Evolutionary conservation across 2,797 vertebrate species (phyloP).

Genomic region (Myotis myotis): DNA sequence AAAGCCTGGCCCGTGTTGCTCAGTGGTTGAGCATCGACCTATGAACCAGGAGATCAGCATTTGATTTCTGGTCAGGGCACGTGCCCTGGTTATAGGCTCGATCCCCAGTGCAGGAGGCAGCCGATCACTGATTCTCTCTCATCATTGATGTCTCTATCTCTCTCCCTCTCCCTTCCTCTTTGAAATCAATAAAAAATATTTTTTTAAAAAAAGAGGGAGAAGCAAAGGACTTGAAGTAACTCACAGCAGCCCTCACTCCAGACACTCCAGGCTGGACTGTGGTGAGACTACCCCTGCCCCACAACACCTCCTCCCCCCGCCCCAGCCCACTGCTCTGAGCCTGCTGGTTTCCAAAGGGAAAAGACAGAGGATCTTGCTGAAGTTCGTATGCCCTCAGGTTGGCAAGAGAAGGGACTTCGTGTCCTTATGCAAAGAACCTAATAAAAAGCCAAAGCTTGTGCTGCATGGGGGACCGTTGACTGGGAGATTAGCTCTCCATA

Average conservation of each 20-base stretch:
- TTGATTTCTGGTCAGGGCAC: no score
- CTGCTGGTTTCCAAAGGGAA: not conserved
- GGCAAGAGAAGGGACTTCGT: conserved; percentile 52
- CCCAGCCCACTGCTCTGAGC: not conserved
- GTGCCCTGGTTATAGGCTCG: no score
- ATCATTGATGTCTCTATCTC: no score
- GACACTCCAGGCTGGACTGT: not conserved
- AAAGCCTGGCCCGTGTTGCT: no score
- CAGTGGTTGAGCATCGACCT: no score
- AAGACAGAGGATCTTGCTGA: not conserved
- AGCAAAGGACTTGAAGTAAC: not conserved
- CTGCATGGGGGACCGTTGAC: conserved; percentile 63
- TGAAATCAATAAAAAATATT: no score
- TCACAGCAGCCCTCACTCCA: not conserved
- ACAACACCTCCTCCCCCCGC: accelerated
- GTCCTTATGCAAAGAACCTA: conserved; percentile 81
- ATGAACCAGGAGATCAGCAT: no score
- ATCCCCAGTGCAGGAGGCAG: no score
- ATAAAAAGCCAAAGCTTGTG: conserved; percentile 77
- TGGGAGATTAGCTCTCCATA: conserved; percentile 71
- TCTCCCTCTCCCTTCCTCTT: no score
- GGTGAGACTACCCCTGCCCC: accelerated
- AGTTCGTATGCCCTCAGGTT: not conserved
- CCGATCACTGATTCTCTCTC: no score
- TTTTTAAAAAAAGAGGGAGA: not conserved